Base-by-base conservation (phyloP, 2,797 vertebrate species). In the Arrhamphus sclerolepis region DNA sequence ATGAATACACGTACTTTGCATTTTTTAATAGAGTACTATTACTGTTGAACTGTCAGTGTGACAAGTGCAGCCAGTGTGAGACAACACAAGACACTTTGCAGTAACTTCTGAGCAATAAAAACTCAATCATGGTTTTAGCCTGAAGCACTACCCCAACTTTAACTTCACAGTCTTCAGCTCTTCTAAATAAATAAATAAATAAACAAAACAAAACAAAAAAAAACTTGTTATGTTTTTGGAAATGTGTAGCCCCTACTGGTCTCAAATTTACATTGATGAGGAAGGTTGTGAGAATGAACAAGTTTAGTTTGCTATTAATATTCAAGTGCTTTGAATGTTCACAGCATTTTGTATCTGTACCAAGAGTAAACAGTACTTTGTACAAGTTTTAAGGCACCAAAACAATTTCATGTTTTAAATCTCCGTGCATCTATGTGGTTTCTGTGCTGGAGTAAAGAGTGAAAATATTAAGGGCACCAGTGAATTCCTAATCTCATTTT, bases 261-360 rank as follows among this genome's bases (percentile, higher is more conserved):
- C 55, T 51, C 62, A 31, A 31, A 70, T 70, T 66, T 54, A 47
- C 66, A 54, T 55, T 55, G 54, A 69, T 28, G 20, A 53, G 38
- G 9, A 66, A 34, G 31, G 31, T 34, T 34, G 31, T 34, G 31
- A 34, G 31, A 34, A 34, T 9, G 17, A 46, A 10, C 3, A 18
- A 9, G 9, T 9, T 19, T 10, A 19, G 14, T 51, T 52, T 8
- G 14, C 19, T 8, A 52, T 28, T 41, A 10, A 49, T 58, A 60
- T 58, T 53, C 55, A 2, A 29, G 24, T 44, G 43, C 29, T 38
- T 46, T 17, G 6, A 44, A 18, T 44, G 26, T 9, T 14, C 21
- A 7, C 38, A 38, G 21, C 7, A 3, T 19, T 50, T 39, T 21
- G 21, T 21, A 34, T 34, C 31, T 10, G 7, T 16, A 22, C 16